phyloP scores from a whole-genome alignment of 1,140 invertebrate genomes.

The Melipona quadrifasciata region DNA sequence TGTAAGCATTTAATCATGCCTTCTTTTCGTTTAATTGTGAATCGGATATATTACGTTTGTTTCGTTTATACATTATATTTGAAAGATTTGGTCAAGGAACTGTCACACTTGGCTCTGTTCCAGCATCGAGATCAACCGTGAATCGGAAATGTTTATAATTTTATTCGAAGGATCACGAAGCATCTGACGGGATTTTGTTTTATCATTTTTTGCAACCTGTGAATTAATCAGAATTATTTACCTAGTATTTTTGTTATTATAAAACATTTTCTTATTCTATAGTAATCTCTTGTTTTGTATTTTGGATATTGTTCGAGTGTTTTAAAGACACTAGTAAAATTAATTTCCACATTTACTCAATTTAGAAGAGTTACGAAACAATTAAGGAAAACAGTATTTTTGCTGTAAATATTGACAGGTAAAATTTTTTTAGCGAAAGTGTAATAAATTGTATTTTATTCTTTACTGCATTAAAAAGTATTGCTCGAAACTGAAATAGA shows the following conservation, averaged over 20 bases:
- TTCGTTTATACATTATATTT: constrained; percentile 29
- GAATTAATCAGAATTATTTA: background rate
- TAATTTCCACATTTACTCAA: background rate
- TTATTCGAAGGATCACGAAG: background rate
- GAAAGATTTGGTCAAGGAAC: constrained; percentile 56
- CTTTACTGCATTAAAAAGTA: background rate
- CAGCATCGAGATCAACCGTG: constrained; percentile 26
- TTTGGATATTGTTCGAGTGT: background rate
- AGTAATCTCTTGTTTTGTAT: background rate
- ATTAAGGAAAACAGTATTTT: background rate
- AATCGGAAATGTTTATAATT: constrained; percentile 21
- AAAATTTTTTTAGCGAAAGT: background rate
- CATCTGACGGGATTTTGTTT: background rate
- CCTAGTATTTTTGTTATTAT: background rate
- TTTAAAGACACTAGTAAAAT: too few species aligned
- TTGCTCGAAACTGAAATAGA: background rate
- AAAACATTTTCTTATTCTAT: background rate
- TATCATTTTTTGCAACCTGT: background rate
- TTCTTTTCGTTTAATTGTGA: background rate
- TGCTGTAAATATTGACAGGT: background rate
- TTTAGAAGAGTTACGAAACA: background rate
- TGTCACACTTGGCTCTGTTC: constrained; percentile 50
- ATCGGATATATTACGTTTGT: background rate
- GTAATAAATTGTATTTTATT: background rate
- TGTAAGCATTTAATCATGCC: constrained; percentile 38